Percentiles rank a stretch among this genome's conserved stretches.
Conservation (phyloP, 2,797 vertebrate species). For the Eidolon dupreanum region DNA sequence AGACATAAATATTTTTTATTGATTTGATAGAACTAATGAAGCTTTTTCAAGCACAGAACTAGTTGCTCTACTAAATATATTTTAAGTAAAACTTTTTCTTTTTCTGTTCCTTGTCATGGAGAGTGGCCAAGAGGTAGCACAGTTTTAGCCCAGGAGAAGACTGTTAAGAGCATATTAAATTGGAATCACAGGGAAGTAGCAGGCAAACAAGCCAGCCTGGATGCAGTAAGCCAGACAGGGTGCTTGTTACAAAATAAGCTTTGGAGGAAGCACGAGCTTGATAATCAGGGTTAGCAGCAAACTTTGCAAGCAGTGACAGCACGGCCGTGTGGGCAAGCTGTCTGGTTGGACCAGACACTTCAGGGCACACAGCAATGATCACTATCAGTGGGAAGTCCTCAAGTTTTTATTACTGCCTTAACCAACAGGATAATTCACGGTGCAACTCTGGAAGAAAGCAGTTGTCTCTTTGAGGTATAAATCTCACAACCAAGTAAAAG, state of each 20-base stretch:
- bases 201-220: neutral
- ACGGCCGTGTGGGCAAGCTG: neutral
- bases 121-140: neutral
- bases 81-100: neutral
- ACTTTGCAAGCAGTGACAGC: neutral
- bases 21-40: neutral
- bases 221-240: neutral
- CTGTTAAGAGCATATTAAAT: neutral
- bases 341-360: neutral
- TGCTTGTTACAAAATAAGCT: neutral
- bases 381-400: neutral
- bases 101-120: neutral
- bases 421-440: neutral
- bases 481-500: neutral
- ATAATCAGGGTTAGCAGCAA: neutral
- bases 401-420: neutral
- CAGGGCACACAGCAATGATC: neutral
- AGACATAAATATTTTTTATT: neutral
- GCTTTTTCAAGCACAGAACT: neutral
- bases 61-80: neutral
- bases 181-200: neutral
- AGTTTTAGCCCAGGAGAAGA: neutral
- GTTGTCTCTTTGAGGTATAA: neutral
- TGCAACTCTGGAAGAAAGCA: neutral
- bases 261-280: neutral